Conservation (phyloP, 2,888 invertebrate genomes). For the Geophilus truncorum region DNA sequence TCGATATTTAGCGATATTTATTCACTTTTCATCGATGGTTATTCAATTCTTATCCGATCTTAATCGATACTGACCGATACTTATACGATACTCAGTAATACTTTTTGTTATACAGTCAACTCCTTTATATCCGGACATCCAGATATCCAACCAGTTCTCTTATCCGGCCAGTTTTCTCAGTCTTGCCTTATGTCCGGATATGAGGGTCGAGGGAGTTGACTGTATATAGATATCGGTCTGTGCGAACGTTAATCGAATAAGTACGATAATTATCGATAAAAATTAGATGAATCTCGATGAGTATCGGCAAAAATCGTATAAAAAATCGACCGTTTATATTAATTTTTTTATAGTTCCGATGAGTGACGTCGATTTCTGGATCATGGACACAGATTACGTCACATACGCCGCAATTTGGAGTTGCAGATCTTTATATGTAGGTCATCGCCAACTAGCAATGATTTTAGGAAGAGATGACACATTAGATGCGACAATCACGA, state of each 20-base stretch:
- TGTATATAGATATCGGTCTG: no score
- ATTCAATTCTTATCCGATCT: background rate
- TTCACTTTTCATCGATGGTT: background rate
- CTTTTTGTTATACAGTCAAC: no score
- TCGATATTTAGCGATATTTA: background rate
- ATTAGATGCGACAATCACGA: slow-evolving; percentile 64
- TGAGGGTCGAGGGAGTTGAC: no score
- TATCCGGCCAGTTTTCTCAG: no score
- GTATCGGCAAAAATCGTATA: no score
- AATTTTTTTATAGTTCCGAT: slow-evolving; percentile 65
- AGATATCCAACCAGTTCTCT: no score
- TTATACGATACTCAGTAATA: background rate
- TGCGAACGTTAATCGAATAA: no score
- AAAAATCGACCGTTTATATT: no score
- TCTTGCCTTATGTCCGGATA: no score
- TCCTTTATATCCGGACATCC: no score
- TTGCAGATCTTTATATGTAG: slow-evolving; percentile 69
- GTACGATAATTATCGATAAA: no score
- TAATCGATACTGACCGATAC: background rate
- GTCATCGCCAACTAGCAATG: slow-evolving; percentile 70
- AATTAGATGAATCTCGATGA: background rate
- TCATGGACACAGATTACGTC: slow-evolving; percentile 68
- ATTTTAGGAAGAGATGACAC: slow-evolving; percentile 70
- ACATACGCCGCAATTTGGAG: slow-evolving; percentile 72
- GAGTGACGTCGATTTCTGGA: slow-evolving; percentile 67